phyloP scores from a whole-genome alignment of 2,113 vertebrate genomes.

The Labeo rohita region DNA sequence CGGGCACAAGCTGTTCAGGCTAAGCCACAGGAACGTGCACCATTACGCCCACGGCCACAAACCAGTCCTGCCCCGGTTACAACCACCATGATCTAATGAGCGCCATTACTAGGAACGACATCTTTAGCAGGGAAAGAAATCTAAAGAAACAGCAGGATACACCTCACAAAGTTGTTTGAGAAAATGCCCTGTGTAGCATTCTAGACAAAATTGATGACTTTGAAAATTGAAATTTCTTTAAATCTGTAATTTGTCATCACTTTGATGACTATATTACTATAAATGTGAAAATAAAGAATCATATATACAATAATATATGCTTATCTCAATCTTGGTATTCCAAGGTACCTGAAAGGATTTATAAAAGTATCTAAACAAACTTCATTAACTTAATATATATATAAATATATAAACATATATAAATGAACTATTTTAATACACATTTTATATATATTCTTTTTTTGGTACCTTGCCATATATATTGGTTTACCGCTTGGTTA shows the following conservation, averaged over 20 bases:
- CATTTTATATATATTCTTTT: neutral
- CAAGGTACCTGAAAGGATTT: neutral
- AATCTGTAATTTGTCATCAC: neutral
- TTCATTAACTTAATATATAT: no score
- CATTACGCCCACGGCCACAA: slow-evolving; percentile 58
- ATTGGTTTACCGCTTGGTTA: slow-evolving; percentile 44
- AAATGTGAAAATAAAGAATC: neutral
- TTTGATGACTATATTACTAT: neutral
- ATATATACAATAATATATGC: no score
- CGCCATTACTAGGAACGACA: neutral
- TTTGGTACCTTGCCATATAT: slow-evolving; percentile 37
- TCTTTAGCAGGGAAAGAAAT: neutral
- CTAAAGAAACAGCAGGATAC: neutral
- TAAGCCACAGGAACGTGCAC: slow-evolving; percentile 56
- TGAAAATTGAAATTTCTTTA: neutral
- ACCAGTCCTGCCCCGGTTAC: slow-evolving; percentile 44
- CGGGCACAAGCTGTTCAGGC: slow-evolving; percentile 59
- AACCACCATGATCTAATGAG: slow-evolving; percentile 17
- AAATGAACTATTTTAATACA: no score
- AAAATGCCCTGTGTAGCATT: neutral
- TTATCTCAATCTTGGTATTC: neutral
- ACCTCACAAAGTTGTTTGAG: neutral
- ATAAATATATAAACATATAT: no score
- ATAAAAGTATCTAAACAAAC: neutral
- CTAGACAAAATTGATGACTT: neutral